Base-by-base conservation (phyloP, 92 coral and sea anemone species). In the Phymanthus crucifer region DNA sequence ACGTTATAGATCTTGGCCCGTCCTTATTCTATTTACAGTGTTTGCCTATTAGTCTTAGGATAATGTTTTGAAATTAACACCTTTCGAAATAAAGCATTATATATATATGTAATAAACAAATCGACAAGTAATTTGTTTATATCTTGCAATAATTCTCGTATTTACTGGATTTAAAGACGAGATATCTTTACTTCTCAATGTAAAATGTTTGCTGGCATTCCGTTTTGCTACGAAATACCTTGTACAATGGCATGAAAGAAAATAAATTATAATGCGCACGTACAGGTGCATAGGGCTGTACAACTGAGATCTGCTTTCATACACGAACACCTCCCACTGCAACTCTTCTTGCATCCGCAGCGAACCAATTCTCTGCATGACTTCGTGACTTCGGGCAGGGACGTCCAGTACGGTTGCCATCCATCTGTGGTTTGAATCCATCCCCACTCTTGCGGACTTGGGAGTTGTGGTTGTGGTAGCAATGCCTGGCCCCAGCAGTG, bases 401-500 rank as follows among this genome's bases (percentile, higher is more conserved):
- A 27, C 21, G 80, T 76, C 80, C 80, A 76, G 80, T 47, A 58
- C 12, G 80, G 80, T 29, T 76, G 70, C 80, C 71, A 76, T 36
- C 75, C 75, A 38, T 71, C 75, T 71, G 56, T 0, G 26, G 75
- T 71, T 5, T 68, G 46, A 1, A 19, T 72, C 76, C 76, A 72
- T 32, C 76, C 76, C 76, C 76, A 72, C 2, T 72, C 57, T 38
- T 72, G 56, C 36, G 76, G 76, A 72, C 76, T 72, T 71, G 71
- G 71, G 31, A 71, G 75, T 18, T 18, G 48, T 36, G 75, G 75
- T 35, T 40, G 54, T 26, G n/a, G 3, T 36, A 7, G 6, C 54
- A 36, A 71, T 2, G 75, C 75, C 54, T 71, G 47, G 7, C 75
- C 75, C 75, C 75, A 71, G 54, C 47, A 71, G 75, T 71, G 48